Percentiles rank a stretch among this genome's conserved stretches.
phyloP scores from a whole-genome alignment of 2,888 invertebrate genomes.

The Sesamia inferens region DNA sequence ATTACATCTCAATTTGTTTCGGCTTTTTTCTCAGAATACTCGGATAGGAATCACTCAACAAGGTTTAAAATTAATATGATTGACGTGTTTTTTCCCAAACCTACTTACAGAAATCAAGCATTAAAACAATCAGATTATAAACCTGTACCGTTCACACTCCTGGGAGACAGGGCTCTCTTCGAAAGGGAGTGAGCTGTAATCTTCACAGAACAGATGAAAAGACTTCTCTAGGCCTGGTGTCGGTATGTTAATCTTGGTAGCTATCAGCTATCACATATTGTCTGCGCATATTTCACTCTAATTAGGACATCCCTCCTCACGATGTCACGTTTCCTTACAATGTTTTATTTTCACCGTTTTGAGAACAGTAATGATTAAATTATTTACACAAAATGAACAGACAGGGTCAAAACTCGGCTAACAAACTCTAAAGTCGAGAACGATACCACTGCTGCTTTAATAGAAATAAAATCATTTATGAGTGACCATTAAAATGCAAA shows the following conservation, averaged over 20 bases:
- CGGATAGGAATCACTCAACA: not conserved
- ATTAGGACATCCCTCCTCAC: not conserved
- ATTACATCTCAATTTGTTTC: not conserved
- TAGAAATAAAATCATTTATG: not conserved
- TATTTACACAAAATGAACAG: not conserved
- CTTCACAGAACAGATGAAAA: too few species aligned
- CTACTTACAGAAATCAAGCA: not conserved
- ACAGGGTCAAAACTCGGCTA: not conserved
- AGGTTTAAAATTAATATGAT: not conserved
- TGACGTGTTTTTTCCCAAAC: not conserved
- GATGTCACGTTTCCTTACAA: not conserved
- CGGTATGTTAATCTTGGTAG: not conserved
- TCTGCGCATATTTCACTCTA: not conserved
- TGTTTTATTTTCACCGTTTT: not conserved
- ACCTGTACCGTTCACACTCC: not conserved
- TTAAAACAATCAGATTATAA: too few species aligned
- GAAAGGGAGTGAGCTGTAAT: not conserved
- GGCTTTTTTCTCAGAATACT: not conserved
- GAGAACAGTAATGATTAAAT: not conserved
- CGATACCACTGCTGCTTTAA: not conserved
- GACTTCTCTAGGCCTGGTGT: too few species aligned
- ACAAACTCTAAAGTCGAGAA: not conserved
- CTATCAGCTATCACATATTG: too few species aligned
- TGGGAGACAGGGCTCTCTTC: not conserved
- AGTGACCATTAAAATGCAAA: conserved; percentile 3